phyloP scores from a whole-genome alignment of 2,113 vertebrate genomes.

The Okapia johnstoni region DNA sequence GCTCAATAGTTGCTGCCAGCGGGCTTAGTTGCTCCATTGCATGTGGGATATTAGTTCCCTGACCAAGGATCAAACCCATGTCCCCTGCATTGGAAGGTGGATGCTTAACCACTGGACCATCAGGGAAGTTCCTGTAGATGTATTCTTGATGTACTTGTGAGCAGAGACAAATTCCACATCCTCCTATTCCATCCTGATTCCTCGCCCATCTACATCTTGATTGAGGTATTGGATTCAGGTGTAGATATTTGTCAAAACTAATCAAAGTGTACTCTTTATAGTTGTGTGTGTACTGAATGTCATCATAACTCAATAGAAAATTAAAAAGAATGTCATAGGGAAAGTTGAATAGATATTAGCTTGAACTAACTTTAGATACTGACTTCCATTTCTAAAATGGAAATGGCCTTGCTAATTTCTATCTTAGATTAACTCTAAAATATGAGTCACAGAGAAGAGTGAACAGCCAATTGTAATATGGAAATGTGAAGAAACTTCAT shows the following conservation, averaged over 20 bases:
- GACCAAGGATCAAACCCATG: background rate
- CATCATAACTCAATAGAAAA: constrained; percentile 33
- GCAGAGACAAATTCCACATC: background rate
- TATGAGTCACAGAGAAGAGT: background rate
- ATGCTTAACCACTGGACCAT: background rate
- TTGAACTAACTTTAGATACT: constrained; percentile 36
- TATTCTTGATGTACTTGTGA: background rate
- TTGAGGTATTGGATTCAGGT: background rate
- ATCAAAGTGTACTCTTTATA: constrained; percentile 23
- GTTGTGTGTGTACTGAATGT: background rate
- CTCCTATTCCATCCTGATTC: background rate
- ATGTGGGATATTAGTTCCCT: background rate
- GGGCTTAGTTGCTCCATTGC: background rate
- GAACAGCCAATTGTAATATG: background rate
- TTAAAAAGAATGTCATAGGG: background rate
- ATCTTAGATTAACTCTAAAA: background rate
- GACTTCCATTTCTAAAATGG: constrained; percentile 43
- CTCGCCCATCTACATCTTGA: background rate
- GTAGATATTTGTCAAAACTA: constrained; percentile 43
- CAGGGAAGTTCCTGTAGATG: background rate
- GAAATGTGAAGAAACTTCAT: background rate
- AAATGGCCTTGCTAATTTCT: background rate
- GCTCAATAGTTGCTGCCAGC: background rate
- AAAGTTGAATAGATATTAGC: constrained; percentile 47
- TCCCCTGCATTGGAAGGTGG: background rate